Base-by-base conservation (phyloP, 2,113 vertebrate species). In the Xenus cinereus region DNA sequence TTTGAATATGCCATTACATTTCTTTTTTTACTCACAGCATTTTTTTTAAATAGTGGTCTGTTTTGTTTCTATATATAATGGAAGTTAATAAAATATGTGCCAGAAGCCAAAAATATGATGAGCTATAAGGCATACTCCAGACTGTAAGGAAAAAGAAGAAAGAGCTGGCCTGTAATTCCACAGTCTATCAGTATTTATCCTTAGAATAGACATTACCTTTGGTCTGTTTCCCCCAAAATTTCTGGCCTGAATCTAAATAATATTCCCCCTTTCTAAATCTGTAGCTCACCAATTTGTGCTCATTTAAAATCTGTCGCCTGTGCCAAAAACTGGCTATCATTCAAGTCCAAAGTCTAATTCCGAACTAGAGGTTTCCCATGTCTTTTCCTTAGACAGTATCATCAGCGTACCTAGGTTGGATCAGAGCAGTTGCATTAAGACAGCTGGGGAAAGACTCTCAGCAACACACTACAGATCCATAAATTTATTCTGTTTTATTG, bases 71-170 rank as follows among this genome's bases (percentile, higher is more conserved):
- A 8, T 88, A 50, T 68, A 84, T 96, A 97, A 97, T 96, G 72
- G 75, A 96, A 97, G 95, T 97, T 97, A 96, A 97, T 97, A 96
- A 97, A 97, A 96, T 90, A 95, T 57, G 79, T 96, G 95, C 96
- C 92, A 97, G 96, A 95, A 96, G 84, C 92, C 72, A 97, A 96
- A 97, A 96, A 96, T 96, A 97, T 97, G 96, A 97, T 95, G 94
- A 97, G 95, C 84, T 97, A 95, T 50, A 83, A 85, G 72, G 92
- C 89, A 93, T 95, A 87, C 33, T 96, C 93, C 95, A 96, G 95
- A 90, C 90, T 92, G n/a, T 87, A 89, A 80, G 71, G 46, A 87
- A 83, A 96, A 93, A 93, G 80, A 95, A 92, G 95, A 95, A 97
- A 95, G 89, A 94, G 26, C 73, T 91, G 63, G 87, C 37, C 87